A percentile compares a stretch with the other conserved stretches of the same genome.
Evolutionary conservation across 2,888 invertebrate genomes (phyloP).

Genomic region (Pyrrhosoma nymphula): DNA sequence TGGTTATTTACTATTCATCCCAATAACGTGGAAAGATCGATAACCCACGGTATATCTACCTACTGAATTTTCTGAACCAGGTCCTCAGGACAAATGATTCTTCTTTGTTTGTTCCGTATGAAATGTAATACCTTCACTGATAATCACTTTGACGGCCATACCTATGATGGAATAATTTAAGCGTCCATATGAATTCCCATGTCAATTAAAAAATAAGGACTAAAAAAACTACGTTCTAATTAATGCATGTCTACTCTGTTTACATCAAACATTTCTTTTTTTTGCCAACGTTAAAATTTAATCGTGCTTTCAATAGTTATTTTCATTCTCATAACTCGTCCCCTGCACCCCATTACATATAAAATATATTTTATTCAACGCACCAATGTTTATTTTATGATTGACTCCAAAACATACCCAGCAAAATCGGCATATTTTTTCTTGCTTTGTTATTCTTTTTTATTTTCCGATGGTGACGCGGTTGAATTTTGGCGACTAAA

Average conservation of each 20-base stretch:
- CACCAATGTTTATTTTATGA: background rate
- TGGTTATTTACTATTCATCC: too few relatives aligned
- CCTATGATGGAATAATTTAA: background rate
- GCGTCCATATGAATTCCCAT: background rate
- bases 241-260: background rate
- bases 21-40: background rate
- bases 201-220: background rate
- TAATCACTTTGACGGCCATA: background rate
- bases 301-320: constrained; percentile 6
- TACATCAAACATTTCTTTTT: background rate
- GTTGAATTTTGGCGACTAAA: constrained; percentile 9
- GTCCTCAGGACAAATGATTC: too few relatives aligned
- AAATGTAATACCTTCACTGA: background rate
- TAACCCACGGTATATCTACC: background rate
- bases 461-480: background rate
- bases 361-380: constrained; percentile 18
- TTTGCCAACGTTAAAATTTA: background rate
- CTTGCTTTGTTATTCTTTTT: background rate
- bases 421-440: background rate
- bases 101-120: background rate
- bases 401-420: background rate
- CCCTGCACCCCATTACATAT: background rate
- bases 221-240: background rate
- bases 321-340: background rate
- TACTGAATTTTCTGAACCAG: too few relatives aligned